phyloP scores from a whole-genome alignment of 2,888 invertebrate species.

The Latrodectus hesperus region DNA sequence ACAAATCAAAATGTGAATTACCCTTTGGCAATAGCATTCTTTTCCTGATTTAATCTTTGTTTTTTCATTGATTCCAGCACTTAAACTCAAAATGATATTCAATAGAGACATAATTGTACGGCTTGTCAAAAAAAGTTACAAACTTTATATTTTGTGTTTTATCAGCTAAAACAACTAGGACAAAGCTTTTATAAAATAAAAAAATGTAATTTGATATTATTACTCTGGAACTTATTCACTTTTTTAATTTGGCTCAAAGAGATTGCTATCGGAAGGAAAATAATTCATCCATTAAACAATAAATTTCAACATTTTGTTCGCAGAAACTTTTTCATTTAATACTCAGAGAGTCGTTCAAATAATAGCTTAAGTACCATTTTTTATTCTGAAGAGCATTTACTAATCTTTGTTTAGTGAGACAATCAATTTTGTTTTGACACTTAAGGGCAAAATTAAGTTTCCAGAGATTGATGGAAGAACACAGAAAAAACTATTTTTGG shows the following conservation, averaged over 20 bases:
- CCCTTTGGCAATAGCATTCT: too few species aligned
- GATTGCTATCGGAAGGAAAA: neutral
- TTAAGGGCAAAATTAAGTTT: conserved; percentile 25
- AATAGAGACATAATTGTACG: too few species aligned
- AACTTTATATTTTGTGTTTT: too few species aligned
- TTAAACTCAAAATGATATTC: too few species aligned
- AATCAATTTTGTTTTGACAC: conserved; percentile 40
- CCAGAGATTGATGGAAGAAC: conserved; percentile 12
- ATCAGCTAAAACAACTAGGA: too few species aligned
- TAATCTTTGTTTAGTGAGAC: conserved; percentile 42
- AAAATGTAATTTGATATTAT: conserved; percentile 5
- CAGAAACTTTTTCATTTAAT: conserved; percentile 16
- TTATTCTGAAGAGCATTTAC: conserved; percentile 9
- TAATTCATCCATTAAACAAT: conserved; percentile 1
- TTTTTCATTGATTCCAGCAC: too few species aligned
- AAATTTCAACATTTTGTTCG: neutral
- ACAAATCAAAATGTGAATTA: too few species aligned
- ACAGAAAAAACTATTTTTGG: too few species aligned
- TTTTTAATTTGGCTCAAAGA: neutral
- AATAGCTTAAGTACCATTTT: neutral
- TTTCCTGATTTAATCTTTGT: too few species aligned
- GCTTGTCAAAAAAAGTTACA: too few species aligned
- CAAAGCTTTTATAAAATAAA: neutral
- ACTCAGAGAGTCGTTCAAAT: conserved; percentile 17
- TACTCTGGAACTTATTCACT: neutral